Evolutionary conservation across 2,113 vertebrate genomes (phyloP), one percentile per base, ranked within the genome.

Genomic region (Triplophysa dalaica): DNA sequence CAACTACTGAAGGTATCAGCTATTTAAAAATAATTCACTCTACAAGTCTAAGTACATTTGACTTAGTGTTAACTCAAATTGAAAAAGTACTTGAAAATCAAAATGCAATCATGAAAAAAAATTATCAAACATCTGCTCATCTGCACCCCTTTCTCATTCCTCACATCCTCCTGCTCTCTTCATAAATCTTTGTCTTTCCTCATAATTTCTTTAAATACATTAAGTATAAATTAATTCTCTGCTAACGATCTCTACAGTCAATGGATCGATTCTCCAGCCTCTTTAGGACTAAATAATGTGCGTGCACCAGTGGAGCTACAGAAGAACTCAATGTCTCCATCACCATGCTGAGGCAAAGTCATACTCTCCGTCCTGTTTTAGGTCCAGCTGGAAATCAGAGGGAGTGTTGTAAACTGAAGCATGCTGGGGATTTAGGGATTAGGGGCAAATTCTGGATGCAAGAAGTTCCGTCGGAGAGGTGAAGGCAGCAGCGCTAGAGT

Each of bases 301-400:
- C 62, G n/a, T 41, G 50, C 68, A 64, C 26, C 24, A 65, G n/a
- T 29, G 65, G 61, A 52, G n/a, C 26, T 17, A 64, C 22, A 80
- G 62, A 79, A 54, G 29, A 43, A 48, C 33, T 80, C 22, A 33
- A 17, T 54, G 48, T 50, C 50, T 38, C 62, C 64, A 61, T 56
- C 21, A 41, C 21, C 17, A 67, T 75, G 16, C 22, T 3, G 17
- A 60, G 48, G 22, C 22, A 74, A 80, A 52, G 16, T 61, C 38
- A 29, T 68, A 75, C 60, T 66, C 17, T 81, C 70, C n/a, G 50
- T 48, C 33, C 62, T 60, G 33, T 81, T 81, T 50, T 24, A 77
- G 45, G 63, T 65, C 63, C 70, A 68, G 62, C 41, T 61, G 70
- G 79, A 61, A 75, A 81, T 81, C 70, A 68, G 43, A 81, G 79